Evolutionary conservation across 1,140 invertebrate species (phyloP), one percentile per base, ranked within the genome.

Genomic region (Hycleus cichorii): DNA sequence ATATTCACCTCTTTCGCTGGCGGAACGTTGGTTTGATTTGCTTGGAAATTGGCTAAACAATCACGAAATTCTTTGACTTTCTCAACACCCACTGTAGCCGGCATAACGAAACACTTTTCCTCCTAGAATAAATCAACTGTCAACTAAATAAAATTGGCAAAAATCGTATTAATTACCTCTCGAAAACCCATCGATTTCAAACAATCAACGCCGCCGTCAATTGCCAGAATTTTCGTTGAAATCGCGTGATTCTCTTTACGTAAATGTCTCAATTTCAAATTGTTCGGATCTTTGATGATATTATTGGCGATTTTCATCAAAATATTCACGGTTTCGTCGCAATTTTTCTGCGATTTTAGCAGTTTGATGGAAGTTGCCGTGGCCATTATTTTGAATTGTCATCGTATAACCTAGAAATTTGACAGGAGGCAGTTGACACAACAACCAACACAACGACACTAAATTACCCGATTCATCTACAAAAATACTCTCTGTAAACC

Each of bases 131-230:
- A 32, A 39, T 40, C 57, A 54, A 49, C n/a, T 27, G 8, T 27
- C 42, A 59, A 53, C 48, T 49, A 39, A 44, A 55, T 60, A 25
- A 51, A 48, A 25, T 49, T 4, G 32, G 18, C 50, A 43, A 42
- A 46, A 52, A 5, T 32, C 4, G 7, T 51, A n/a, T 32, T 18
- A 48, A 40, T n/a, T 61, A 72, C 70, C 55, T 72, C 69, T 62
- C 62, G 7, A 63, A 72, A 72, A 18, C 70, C 70, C 69, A 72
- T 69, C 10, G 64, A 48, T 57, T 57, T 61, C 47, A 72, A 63
- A 63, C 64, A 69, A 24, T 66, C 63, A 40, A 25, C 25, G n/a
- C 64, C 70, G 10, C 69, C 70, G 40, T 47, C 51, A 18, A 66
- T 50, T 25, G 59, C 45, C 7, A 72, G 38, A 54, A 72, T 65